Conservation (phyloP, 37 sponge, comb jelly and placozoan species). For the Ianthella basta region DNA sequence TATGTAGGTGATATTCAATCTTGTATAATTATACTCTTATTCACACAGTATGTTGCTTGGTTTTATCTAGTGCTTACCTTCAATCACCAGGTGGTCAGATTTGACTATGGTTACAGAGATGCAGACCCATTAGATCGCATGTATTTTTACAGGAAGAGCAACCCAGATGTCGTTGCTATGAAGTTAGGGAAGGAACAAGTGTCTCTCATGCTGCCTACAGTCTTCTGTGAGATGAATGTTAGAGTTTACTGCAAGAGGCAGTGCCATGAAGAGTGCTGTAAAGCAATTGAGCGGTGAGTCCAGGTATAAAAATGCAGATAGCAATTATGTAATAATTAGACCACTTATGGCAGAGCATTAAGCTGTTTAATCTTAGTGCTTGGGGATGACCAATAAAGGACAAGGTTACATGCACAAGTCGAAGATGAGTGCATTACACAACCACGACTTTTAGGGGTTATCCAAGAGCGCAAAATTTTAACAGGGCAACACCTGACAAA, state of each 20-base stretch:
- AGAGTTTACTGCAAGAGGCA: conserved; percentile 65
- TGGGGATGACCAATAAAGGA: too few species aligned
- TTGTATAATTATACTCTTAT: not conserved
- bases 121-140: conserved; percentile 83
- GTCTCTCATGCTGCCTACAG: conserved; percentile 81
- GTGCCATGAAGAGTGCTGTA: conserved; percentile 31
- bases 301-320: not conserved
- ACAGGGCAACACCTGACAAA: too few species aligned
- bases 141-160: conserved; percentile 78
- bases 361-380: too few species aligned
- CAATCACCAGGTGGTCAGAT: conserved; percentile 43
- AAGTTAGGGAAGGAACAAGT: conserved; percentile 80
- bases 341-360: too few species aligned
- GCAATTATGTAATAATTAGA: too few species aligned
- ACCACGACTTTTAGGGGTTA: too few species aligned
- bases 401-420: too few species aligned
- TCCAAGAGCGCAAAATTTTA: too few species aligned
- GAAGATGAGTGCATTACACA: too few species aligned
- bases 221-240: conserved; percentile 66
- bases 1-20: conserved; percentile 32
- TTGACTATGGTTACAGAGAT: conserved; percentile 84
- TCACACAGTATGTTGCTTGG: not conserved
- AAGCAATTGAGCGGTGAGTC: conserved; percentile 56
- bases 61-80: not conserved
- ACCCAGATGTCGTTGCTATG: conserved; percentile 72